Evolutionary conservation across 2,888 invertebrate genomes (phyloP).

Genomic region (Biston stratarius): DNA sequence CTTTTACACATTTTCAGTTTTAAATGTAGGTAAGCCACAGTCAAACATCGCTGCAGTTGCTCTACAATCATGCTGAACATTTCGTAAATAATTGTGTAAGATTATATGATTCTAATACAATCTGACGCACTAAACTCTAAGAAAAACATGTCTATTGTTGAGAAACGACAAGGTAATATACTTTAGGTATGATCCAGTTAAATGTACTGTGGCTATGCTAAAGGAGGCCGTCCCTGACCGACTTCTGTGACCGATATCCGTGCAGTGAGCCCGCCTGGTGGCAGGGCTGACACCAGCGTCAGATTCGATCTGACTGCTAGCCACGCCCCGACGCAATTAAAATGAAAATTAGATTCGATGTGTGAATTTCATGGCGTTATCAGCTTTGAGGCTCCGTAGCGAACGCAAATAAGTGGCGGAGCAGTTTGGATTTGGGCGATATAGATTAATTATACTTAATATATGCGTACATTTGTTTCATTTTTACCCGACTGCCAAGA

Average conservation of each 20-base stretch:
- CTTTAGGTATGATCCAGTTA: slow-evolving; percentile 16
- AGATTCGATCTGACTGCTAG: slow-evolving; percentile 27
- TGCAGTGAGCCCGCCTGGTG: slow-evolving; percentile 47
- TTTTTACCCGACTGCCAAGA: no score
- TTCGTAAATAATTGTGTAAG: no score
- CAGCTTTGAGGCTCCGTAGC: slow-evolving; percentile 3
- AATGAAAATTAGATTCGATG: slow-evolving; percentile 32
- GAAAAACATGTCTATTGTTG: background rate
- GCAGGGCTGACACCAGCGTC: slow-evolving; percentile 35
- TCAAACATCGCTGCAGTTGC: no score
- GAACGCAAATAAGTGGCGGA: background rate
- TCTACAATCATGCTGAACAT: no score
- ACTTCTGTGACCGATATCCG: slow-evolving; percentile 72
- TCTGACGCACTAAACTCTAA: no score
- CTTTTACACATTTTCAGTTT: no score
- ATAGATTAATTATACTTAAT: background rate
- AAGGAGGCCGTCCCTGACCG: slow-evolving; percentile 71
- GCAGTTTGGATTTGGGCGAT: background rate
- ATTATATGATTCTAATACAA: no score
- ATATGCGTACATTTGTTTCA: background rate
- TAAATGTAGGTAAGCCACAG: no score
- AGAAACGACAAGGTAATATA: background rate
- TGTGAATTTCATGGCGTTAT: slow-evolving; percentile 19
- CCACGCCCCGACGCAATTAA: slow-evolving; percentile 32
- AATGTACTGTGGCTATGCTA: slow-evolving; percentile 44